phyloP scores from a whole-genome alignment of 2,888 invertebrate genomes.

The Eretmocerus hayati region DNA sequence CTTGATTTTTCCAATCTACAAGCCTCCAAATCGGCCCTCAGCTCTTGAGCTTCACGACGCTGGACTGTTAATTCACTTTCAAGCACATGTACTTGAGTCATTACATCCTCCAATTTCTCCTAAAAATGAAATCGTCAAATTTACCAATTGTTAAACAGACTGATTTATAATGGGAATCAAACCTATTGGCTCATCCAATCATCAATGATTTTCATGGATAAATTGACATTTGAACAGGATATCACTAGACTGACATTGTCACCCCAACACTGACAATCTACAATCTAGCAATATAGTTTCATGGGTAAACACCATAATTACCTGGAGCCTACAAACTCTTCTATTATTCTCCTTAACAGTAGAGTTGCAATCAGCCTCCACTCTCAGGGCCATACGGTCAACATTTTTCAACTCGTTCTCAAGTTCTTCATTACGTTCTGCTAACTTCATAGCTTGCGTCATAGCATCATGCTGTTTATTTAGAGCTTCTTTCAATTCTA shows the following conservation, averaged over 20 bases:
- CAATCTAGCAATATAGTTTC: too few species aligned
- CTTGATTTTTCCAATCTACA: constrained; percentile 53
- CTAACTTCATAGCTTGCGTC: constrained; percentile 64
- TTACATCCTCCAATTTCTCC: constrained; percentile 48
- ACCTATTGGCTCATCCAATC: too few species aligned
- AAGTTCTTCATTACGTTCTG: constrained; percentile 64
- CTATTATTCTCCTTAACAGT: constrained; percentile 56
- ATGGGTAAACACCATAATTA: constrained; percentile 11
- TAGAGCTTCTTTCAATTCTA: constrained; percentile 53
- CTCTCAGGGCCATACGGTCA: constrained; percentile 65
- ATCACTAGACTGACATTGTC: too few species aligned
- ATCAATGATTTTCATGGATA: too few species aligned
- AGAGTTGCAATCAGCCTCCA: constrained; percentile 70
- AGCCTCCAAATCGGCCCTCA: constrained; percentile 48
- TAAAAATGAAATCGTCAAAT: too few species aligned
- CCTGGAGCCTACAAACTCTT: constrained; percentile 46
- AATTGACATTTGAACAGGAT: too few species aligned
- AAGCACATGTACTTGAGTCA: constrained; percentile 47
- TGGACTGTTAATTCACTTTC: constrained; percentile 48
- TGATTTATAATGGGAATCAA: too few species aligned
- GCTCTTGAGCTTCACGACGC: constrained; percentile 47
- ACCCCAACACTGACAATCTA: too few species aligned
- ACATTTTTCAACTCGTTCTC: constrained; percentile 67
- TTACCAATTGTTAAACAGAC: too few species aligned
- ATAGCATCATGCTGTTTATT: constrained; percentile 75